Conservation (phyloP, 2,888 invertebrate genomes). For the Ashinkailepas kermadecensis region DNA sequence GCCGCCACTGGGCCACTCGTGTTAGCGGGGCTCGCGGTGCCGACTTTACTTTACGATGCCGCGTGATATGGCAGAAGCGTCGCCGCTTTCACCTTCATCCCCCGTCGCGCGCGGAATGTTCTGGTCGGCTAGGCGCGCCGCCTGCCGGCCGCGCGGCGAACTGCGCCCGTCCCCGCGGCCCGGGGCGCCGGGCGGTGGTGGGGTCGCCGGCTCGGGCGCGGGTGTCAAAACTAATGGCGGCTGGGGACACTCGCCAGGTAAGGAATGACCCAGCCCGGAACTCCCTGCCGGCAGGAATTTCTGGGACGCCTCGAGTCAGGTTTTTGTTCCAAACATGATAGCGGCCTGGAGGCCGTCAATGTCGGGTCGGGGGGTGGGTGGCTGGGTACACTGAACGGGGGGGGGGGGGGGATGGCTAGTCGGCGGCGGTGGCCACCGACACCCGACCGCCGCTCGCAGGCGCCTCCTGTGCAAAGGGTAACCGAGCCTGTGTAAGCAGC, state of each 20-base stretch:
- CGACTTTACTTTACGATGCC: background rate
- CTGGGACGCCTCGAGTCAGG: background rate
- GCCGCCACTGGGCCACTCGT: too few relatives aligned
- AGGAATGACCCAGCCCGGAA: background rate
- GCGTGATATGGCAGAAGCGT: background rate
- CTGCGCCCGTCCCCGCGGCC: background rate
- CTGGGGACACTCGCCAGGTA: background rate
- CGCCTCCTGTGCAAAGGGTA: background rate
- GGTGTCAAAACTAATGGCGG: conserved; percentile 7
- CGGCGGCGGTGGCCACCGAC: background rate
- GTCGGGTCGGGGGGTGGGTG: too few relatives aligned
- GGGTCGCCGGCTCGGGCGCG: background rate
- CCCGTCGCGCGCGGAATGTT: background rate
- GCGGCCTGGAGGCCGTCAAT: background rate
- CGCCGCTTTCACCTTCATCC: background rate
- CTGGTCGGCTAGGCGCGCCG: background rate
- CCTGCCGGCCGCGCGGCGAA: background rate
- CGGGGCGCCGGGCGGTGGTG: background rate
- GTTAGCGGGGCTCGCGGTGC: background rate
- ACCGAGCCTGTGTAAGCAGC: background rate
- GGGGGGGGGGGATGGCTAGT: background rate
- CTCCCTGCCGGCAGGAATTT: background rate
- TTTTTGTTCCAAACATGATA: conserved; percentile 3
- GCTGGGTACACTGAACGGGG: background rate
- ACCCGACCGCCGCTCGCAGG: background rate